Conservation (phyloP, 2,888 invertebrate genomes). For the Erannis defoliaria region DNA sequence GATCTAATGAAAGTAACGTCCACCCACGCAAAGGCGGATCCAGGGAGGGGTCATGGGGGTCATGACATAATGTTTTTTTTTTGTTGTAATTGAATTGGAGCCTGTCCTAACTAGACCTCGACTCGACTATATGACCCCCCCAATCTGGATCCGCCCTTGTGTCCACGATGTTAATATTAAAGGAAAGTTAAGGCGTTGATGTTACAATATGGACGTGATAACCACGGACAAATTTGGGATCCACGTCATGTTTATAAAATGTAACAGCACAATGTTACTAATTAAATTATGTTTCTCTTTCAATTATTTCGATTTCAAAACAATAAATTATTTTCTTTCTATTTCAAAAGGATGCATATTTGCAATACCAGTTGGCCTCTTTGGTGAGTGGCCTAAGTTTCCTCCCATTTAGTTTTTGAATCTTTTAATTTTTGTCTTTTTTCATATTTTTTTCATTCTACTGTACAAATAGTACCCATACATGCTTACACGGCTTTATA, state of each 20-base stretch:
- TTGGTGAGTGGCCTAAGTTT: constrained; percentile 81
- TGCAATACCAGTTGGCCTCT: constrained; percentile 84
- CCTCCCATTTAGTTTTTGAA: constrained; percentile 64
- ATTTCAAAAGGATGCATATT: constrained; percentile 83
- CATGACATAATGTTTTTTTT: too few relatives aligned
- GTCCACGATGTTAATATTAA: too few relatives aligned
- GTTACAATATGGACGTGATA: neutral
- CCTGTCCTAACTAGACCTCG: too few relatives aligned
- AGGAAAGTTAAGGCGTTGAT: neutral
- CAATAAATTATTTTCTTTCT: constrained; percentile 69
- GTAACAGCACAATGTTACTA: constrained; percentile 63
- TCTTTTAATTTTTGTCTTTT: constrained; percentile 52
- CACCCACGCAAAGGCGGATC: too few relatives aligned
- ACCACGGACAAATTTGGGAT: neutral
- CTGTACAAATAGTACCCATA: constrained; percentile 53
- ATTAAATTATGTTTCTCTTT: constrained; percentile 51
- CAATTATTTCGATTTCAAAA: constrained; percentile 47
- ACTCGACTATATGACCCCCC: too few relatives aligned
- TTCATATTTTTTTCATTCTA: constrained; percentile 51
- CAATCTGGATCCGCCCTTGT: too few relatives aligned
- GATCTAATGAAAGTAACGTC: too few relatives aligned
- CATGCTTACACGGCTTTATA: constrained; percentile 76
- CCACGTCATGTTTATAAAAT: constrained; percentile 44
- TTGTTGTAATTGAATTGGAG: too few relatives aligned
- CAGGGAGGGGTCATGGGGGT: too few relatives aligned